A percentile compares a stretch with the other conserved stretches of the same genome.
These are phyloP conservation scores for Myotis davidii DNA, from an alignment of 2,113 vertebrate genomes.

Conservation along the genomic window DNA sequence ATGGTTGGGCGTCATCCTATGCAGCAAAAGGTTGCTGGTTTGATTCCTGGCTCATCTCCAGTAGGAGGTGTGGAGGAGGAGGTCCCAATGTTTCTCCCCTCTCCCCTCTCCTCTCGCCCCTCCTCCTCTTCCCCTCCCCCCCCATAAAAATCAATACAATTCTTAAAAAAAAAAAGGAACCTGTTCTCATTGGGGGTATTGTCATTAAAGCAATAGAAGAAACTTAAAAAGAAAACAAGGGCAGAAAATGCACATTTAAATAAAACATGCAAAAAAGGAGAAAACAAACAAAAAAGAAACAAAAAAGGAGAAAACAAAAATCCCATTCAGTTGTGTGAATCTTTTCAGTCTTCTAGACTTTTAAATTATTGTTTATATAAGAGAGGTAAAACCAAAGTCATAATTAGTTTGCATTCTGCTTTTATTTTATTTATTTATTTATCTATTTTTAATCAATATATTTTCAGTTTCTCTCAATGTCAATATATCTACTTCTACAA, in stretches of 20 bases:
- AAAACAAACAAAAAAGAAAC: too few species aligned
- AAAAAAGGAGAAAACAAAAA: conserved; percentile 17
- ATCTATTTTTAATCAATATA: background rate
- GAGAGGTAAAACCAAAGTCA: background rate
- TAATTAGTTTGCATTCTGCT: background rate
- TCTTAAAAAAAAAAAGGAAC: background rate
- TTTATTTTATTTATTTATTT: too few species aligned
- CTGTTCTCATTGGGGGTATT: background rate
- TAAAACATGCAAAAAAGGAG: background rate
- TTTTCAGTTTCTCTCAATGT: background rate
- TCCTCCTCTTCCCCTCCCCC: accelerated
- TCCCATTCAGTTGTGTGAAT: background rate
- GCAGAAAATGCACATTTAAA: background rate
- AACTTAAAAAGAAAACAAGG: background rate
- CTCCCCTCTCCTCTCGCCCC: too few species aligned
- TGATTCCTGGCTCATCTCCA: too few species aligned
- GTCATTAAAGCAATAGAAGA: background rate
- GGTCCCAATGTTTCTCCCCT: too few species aligned
- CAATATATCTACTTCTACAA: background rate
- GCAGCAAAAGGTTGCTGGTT: too few species aligned
- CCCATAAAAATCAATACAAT: background rate
- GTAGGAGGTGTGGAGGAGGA: too few species aligned
- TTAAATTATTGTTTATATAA: background rate
- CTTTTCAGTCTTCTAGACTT: conserved; percentile 12
- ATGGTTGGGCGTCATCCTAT: too few species aligned